A percentile compares a stretch with the other conserved stretches of the same genome.
phyloP scores from a whole-genome alignment of 2,113 vertebrate genomes.

The Pelusios castaneus region DNA sequence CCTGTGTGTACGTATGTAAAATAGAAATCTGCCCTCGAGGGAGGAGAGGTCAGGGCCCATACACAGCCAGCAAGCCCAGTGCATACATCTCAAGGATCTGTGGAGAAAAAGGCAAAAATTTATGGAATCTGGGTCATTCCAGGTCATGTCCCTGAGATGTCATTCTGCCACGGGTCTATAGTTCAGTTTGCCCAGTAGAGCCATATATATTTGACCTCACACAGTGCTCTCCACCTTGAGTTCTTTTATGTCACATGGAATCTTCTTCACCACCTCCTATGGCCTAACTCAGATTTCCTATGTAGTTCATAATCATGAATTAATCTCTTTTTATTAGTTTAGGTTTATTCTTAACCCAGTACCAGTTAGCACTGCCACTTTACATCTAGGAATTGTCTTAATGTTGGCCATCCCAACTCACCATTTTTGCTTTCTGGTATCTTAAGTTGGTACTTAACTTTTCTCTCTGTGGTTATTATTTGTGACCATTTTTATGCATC shows the following conservation, averaged over 20 bases:
- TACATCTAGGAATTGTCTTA: background rate
- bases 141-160: background rate
- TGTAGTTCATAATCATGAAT: constrained; percentile 10
- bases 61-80: background rate
- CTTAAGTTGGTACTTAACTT: background rate
- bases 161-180: background rate
- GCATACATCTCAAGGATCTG: background rate
- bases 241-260: background rate
- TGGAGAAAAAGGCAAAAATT: background rate
- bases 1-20: background rate
- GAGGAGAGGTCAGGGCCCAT: background rate
- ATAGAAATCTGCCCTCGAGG: background rate
- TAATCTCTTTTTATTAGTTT: background rate
- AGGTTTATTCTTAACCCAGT: background rate
- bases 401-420: background rate
- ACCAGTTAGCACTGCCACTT: background rate
- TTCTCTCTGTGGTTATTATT: constrained; percentile 47
- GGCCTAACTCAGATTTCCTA: constrained; percentile 1
- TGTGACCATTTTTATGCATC: background rate
- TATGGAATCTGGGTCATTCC: background rate
- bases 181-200: background rate
- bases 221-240: background rate
- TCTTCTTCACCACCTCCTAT: background rate
- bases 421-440: background rate
- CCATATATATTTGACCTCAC: background rate